Evolutionary conservation across 2,888 invertebrate species (phyloP).

Genomic region (Mimachlamys varia): DNA sequence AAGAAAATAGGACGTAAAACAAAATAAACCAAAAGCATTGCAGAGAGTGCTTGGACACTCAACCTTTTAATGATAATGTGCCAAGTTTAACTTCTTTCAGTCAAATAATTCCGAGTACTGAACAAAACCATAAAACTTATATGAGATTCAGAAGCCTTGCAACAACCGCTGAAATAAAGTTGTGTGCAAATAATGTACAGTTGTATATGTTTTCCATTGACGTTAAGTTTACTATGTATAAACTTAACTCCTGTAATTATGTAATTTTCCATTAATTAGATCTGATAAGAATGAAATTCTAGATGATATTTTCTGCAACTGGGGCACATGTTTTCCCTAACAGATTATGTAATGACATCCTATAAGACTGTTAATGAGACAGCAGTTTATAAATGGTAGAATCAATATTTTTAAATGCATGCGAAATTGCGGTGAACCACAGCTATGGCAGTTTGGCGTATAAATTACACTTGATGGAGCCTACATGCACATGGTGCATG

Average conservation of each 20-base stretch:
- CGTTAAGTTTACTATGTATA: too few species aligned
- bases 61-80: too few species aligned
- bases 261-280: neutral
- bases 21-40: too few species aligned
- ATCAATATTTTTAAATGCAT: conserved; percentile 18
- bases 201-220: too few species aligned
- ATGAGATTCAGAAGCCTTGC: too few species aligned
- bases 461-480: neutral
- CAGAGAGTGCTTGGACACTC: too few species aligned
- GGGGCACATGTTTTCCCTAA: neutral
- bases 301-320: neutral
- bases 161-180: too few species aligned
- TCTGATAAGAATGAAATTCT: neutral
- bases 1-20: too few species aligned
- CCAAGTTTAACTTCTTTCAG: too few species aligned
- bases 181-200: too few species aligned
- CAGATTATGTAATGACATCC: neutral
- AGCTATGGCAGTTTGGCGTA: neutral
- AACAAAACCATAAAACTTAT: too few species aligned
- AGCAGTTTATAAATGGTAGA: neutral
- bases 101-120: too few species aligned
- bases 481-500: neutral
- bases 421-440: neutral
- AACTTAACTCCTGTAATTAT: neutral
- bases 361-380: neutral